Conservation (phyloP, 2,113 vertebrate species). For the Dicentrarchus labrax region DNA sequence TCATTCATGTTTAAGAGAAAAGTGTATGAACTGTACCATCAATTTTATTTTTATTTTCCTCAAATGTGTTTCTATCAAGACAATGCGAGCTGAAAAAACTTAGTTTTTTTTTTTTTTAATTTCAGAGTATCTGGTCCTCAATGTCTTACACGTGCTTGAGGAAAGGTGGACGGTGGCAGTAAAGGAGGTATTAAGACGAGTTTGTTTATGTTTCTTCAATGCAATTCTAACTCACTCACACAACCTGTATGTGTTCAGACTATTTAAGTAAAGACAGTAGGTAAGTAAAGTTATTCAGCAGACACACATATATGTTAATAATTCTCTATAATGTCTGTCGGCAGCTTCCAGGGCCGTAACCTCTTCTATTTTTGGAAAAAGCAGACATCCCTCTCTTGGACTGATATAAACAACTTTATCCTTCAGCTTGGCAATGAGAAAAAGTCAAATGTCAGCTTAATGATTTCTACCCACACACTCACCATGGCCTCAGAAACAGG, state of each 20-base stretch:
- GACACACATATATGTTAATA: slow-evolving; percentile 43
- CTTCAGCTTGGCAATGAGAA: slow-evolving; percentile 20
- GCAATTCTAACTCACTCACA: neutral
- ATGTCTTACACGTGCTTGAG: neutral
- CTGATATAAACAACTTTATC: slow-evolving; percentile 12
- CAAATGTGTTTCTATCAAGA: neutral
- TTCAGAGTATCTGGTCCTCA: neutral
- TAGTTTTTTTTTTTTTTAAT: too few relatives aligned
- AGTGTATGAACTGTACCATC: neutral
- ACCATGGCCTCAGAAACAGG: neutral
- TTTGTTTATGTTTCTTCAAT: neutral
- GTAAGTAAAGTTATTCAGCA: neutral
- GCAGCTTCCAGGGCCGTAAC: slow-evolving; percentile 7
- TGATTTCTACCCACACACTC: slow-evolving; percentile 13
- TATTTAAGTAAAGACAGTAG: neutral
- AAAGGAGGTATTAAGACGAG: neutral
- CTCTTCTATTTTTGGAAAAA: slow-evolving; percentile 50
- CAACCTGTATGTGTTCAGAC: neutral
- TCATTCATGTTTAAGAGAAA: neutral
- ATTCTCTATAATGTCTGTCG: slow-evolving; percentile 35
- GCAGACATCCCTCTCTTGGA: neutral
- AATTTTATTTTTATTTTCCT: neutral
- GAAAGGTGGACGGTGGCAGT: neutral
- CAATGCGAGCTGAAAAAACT: neutral
- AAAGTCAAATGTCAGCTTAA: slow-evolving; percentile 22